These are phyloP conservation scores for Emydoidea blandingii DNA, from an alignment of 2,797 vertebrate genomes.

Conservation along the genomic window DNA sequence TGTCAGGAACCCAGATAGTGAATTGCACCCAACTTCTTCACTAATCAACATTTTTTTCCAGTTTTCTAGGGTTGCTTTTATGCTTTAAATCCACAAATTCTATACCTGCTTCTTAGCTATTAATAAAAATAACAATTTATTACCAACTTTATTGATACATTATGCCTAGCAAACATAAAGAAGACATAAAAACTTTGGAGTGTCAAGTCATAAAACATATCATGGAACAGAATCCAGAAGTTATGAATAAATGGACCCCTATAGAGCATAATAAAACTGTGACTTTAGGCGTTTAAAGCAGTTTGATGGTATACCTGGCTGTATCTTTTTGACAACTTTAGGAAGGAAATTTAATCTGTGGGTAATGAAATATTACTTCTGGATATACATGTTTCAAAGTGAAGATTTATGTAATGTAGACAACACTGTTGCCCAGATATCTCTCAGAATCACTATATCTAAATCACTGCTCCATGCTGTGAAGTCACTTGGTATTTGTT, in stretches of 20 bases:
- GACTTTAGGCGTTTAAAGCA: background rate
- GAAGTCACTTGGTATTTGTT: background rate
- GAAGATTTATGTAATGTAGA: background rate
- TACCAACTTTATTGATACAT: background rate
- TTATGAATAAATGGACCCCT: background rate
- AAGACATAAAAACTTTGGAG: background rate
- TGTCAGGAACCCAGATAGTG: no score
- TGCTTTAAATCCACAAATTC: background rate
- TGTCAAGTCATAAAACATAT: background rate
- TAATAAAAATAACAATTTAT: background rate
- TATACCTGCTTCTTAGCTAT: background rate
- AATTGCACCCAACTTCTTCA: no score
- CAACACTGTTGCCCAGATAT: background rate
- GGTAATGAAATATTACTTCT: background rate
- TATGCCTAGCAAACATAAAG: background rate
- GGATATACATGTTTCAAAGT: background rate
- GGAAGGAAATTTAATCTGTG: background rate
- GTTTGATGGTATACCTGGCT: background rate
- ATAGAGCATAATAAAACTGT: background rate
- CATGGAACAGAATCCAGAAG: background rate
- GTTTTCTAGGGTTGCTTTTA: background rate
- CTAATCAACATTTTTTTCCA: background rate
- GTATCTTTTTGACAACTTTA: background rate
- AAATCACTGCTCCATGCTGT: background rate
- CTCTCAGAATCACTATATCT: background rate